Evolutionary conservation across 2,888 invertebrate genomes (phyloP), one percentile per base, ranked within the genome.

Genomic region (Drosophila falleni): DNA sequence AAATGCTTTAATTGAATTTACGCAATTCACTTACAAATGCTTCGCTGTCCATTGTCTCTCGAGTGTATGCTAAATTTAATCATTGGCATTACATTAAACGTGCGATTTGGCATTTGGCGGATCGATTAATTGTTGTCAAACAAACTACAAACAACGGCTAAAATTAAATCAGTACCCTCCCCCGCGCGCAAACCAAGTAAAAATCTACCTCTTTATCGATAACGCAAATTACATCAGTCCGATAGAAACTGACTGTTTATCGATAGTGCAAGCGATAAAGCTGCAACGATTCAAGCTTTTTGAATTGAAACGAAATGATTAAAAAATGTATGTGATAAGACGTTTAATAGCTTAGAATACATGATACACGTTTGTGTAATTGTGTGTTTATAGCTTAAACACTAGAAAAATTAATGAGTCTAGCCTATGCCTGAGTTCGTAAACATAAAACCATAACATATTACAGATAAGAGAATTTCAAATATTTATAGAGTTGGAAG

Each of bases 61-160:
- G 47, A 60, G 42, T 44, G 58, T 55, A 64, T 74, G 86, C 87
- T 89, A 87, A 87, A 66, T 82, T 82, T 89, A 89, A 85, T 75
- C 75, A 69, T 67, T 74, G 85, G 68, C 81, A 89, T 84, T 89
- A 87, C 62, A 58, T 71, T 78, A 76, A 79, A 69, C 74, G 68
- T 64, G 31, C 63, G 56, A 76, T 53, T 83, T 80, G 84, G 68
- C 81, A 81, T 83, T 87, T 84, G 82, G 71, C 39, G 39, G 39
- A 49, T 54, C 80, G 73, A 87, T 89, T 89, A 81, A 85, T 86
- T 72, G 63, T 75, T 89, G 89, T 86, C 86, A 78, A 66, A 68
- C 71, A 68, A 72, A 50, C n/a, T n/a, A n/a, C n/a, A n/a, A n/a
- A n/a, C n/a, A 71, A 65, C 60, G 64, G 78, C 85, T 85, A 88